Percentiles rank a stretch among this genome's conserved stretches.
Evolutionary conservation across 1,140 invertebrate genomes (phyloP).

Genomic region (Hesperophylax magnus): DNA sequence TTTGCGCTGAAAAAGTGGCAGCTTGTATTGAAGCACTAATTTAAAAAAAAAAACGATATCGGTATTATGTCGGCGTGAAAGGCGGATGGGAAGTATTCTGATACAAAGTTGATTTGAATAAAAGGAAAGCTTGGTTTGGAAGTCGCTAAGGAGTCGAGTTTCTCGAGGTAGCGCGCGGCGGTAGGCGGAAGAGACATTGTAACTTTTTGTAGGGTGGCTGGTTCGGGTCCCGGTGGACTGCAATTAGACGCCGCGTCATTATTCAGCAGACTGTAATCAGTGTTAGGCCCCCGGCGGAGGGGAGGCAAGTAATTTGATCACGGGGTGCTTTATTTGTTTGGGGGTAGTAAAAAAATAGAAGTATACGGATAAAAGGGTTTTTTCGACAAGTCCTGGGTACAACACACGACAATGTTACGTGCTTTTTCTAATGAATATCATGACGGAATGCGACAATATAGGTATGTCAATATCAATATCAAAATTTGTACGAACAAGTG

Average conservation of each 20-base stretch:
- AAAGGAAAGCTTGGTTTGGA: too few relatives aligned
- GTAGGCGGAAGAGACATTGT: background rate
- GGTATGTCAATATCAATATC: too few relatives aligned
- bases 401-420: slow-evolving; percentile 2
- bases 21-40: too few relatives aligned
- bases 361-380: slow-evolving; percentile 16
- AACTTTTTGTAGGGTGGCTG: background rate
- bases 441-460: too few relatives aligned
- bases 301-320: slow-evolving; percentile 26
- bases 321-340: slow-evolving; percentile 37
- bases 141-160: too few relatives aligned
- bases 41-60: too few relatives aligned
- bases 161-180: too few relatives aligned
- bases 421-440: background rate
- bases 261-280: slow-evolving; percentile 36
- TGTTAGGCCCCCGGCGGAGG: background rate
- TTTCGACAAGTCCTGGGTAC: background rate
- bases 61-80: too few relatives aligned
- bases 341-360: slow-evolving; percentile 30
- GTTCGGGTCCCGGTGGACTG: slow-evolving; percentile 6
- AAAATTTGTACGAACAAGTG: too few relatives aligned
- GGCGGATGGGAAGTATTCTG: too few relatives aligned
- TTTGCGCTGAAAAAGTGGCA: too few relatives aligned
- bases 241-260: slow-evolving; percentile 36
- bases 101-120: too few relatives aligned